Base-by-base conservation (phyloP, 1,140 invertebrate genomes). In the Delia radicum region DNA sequence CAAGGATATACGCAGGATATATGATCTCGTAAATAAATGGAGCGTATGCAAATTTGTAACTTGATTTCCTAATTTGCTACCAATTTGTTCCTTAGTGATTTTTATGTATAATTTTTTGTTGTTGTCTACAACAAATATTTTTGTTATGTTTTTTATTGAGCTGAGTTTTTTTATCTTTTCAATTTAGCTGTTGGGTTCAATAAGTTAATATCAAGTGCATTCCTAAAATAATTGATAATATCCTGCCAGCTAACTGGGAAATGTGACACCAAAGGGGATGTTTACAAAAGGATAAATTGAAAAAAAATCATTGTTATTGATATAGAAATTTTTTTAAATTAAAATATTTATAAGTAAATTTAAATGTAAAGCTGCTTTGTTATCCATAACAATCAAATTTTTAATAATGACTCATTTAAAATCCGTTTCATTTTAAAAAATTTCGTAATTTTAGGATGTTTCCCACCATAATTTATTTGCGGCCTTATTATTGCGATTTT, bases 1-100 rank as follows among this genome's bases (percentile, higher is more conserved):
- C 65, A n/a, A 37, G 21, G 18, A 31, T 26, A 31, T 10, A 24
- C 24, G 2, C 65, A 69, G 29, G 65, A 37, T 69, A 69, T 69
- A 69, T 33, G 65, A 69, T 69, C 65, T 33, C n/a, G 55, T 33
- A 74, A 74, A 62, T 74, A 74, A 74, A 61, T 55, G 72, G 46
- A 74, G 73, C 73, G 73, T 74, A 74, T 74, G 73, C 73, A 74
- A 74, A 74, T 74, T 74, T 74, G 73, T 74, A 74, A 74, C 46
- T 61, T 74, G 73, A 74, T 74, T 74, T 74, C 73, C 73, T 63
- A 74, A 74, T 74, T 74, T 74, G 37, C 29, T 74, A 48, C 46
- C 73, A 74, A 74, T 74, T 62, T 63, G 37, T 63, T 46, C 21
- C 46, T 74, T 74, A 24, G 46, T 74, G 73, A 74, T 74, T 28